These are phyloP conservation scores for Triplophysa siluroides DNA, from an alignment of 2,113 vertebrate species.

Conservation along the genomic window DNA sequence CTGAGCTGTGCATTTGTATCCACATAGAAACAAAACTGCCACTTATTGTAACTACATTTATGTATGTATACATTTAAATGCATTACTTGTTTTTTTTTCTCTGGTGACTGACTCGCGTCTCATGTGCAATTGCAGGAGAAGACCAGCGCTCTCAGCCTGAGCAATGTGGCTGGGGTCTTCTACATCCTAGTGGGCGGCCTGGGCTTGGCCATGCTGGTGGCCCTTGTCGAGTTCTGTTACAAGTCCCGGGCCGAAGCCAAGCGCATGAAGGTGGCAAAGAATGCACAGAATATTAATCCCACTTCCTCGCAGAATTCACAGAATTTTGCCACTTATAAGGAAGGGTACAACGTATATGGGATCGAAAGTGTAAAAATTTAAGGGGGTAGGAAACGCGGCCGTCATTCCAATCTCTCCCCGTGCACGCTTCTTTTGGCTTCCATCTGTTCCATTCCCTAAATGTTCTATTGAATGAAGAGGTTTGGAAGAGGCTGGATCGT, in stretches of 20 bases:
- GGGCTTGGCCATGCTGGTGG: conserved; percentile 99
- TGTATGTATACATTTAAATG: conserved; percentile 46
- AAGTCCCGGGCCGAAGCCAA: conserved; percentile 99
- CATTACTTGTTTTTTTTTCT: conserved; percentile 42
- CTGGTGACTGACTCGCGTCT: conserved; percentile 78
- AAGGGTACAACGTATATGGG: conserved; percentile 99
- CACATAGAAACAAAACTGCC: conserved; percentile 40
- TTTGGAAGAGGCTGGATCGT: conserved; percentile 77
- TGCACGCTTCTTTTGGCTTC: conserved; percentile 81
- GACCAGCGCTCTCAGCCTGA: conserved; percentile 99
- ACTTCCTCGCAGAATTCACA: conserved; percentile 99
- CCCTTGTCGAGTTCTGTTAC: conserved; percentile 99
- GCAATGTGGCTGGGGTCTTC: conserved; percentile 99
- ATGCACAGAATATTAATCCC: conserved; percentile 99
- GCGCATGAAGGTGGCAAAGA: conserved; percentile 99
- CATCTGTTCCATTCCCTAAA: conserved; percentile 48
- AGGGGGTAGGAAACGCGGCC: conserved; percentile 98
- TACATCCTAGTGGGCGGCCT: conserved; percentile 99
- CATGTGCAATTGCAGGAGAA: conserved; percentile 91
- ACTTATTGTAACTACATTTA: conserved; percentile 31
- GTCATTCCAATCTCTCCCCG: conserved; percentile 86
- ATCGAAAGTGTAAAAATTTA: conserved; percentile 99
- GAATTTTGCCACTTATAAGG: conserved; percentile 99
- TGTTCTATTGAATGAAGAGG: conserved; percentile 85
- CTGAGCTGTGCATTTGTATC: conserved; percentile 61